These are phyloP conservation scores for Samia ricini DNA, from an alignment of 1,140 invertebrate genomes.

Conservation along the genomic window DNA sequence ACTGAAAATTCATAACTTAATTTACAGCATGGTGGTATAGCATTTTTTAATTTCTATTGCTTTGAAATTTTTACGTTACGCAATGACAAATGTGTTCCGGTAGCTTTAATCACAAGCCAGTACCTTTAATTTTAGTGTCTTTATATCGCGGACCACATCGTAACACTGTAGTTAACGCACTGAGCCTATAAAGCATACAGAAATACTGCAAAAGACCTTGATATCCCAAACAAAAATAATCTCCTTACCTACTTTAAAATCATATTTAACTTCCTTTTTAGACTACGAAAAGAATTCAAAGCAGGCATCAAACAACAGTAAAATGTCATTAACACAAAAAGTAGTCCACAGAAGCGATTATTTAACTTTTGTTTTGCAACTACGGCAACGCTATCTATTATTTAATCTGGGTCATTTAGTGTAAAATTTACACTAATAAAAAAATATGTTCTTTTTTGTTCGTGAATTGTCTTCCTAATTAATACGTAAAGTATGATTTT, in stretches of 20 bases:
- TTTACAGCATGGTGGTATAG: too few relatives aligned
- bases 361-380: conserved; percentile 25
- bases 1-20: too few relatives aligned
- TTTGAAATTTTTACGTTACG: too few relatives aligned
- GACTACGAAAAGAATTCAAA: background rate
- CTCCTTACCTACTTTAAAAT: background rate
- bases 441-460: conserved; percentile 16
- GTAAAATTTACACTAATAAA: conserved; percentile 6
- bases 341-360: conserved; percentile 19
- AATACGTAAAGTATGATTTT: too few relatives aligned
- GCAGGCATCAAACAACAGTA: background rate
- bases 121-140: too few relatives aligned
- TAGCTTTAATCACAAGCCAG: too few relatives aligned
- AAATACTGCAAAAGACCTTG: background rate
- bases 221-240: background rate
- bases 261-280: background rate
- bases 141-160: too few relatives aligned
- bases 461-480: too few relatives aligned
- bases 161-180: too few relatives aligned
- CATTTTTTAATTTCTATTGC: too few relatives aligned
- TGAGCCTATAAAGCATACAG: too few relatives aligned
- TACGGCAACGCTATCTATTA: conserved; percentile 21
- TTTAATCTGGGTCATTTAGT: conserved; percentile 22
- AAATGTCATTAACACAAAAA: conserved; percentile 31
- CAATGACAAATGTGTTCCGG: too few relatives aligned